Conservation (phyloP, 2,113 vertebrate species). For the Herpetotheres cachinnans region DNA sequence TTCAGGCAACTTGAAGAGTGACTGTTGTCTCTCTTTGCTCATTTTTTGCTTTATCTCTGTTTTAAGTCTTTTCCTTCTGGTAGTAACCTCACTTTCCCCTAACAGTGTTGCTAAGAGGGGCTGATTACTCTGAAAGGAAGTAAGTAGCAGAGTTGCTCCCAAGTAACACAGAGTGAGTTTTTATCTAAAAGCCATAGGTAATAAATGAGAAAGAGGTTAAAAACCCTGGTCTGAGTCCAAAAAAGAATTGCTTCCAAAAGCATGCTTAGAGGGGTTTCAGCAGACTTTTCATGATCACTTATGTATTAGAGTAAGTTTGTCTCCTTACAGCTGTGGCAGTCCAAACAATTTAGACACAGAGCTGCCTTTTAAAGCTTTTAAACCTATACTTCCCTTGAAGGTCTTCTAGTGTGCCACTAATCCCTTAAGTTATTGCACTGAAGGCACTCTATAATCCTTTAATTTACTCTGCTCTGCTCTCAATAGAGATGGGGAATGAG, state of each 20-base stretch:
- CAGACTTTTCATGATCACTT: conserved; percentile 2
- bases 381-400: conserved; percentile 60
- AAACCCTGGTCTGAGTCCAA: conserved; percentile 6
- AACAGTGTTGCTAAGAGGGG: background rate
- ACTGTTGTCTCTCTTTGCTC: background rate
- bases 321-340: conserved; percentile 44
- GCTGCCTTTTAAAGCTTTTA: conserved; percentile 66
- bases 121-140: background rate
- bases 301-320: conserved; percentile 24
- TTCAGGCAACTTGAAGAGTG: background rate
- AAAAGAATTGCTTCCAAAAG: conserved; percentile 10
- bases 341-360: conserved; percentile 58
- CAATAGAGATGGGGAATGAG: background rate
- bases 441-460: conserved; percentile 61
- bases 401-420: conserved; percentile 45
- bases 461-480: conserved; percentile 47
- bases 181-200: conserved; percentile 28
- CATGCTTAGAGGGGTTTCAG: background rate
- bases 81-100: background rate
- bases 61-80: background rate
- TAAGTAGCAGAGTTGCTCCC: background rate
- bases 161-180: background rate
- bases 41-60: background rate
- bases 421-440: conserved; percentile 56
- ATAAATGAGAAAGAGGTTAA: conserved; percentile 27